Percentiles rank a stretch among this genome's conserved stretches.
Evolutionary conservation across 2,797 vertebrate species (phyloP).

Genomic region (Anisognathus igniventris): DNA sequence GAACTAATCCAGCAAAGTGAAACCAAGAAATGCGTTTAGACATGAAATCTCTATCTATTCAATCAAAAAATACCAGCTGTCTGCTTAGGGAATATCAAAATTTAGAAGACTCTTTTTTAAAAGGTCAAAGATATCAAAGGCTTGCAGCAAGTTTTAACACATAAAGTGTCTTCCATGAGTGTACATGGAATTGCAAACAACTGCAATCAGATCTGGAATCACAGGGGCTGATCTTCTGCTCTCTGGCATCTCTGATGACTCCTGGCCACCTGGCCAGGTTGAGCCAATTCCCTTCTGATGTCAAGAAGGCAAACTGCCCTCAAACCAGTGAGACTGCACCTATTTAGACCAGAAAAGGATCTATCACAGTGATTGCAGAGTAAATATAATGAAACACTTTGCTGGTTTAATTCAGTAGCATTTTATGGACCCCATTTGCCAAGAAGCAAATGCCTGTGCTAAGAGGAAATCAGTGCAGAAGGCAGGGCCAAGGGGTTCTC

Average conservation of each 20-base stretch:
- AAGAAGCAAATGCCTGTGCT: neutral
- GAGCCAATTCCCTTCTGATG: neutral
- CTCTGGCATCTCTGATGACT: neutral
- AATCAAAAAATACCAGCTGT: constrained; percentile 74
- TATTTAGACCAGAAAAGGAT: neutral
- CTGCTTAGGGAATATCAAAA: constrained; percentile 74
- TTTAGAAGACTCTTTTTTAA: constrained; percentile 35
- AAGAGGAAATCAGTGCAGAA: neutral
- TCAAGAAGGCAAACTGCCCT: neutral
- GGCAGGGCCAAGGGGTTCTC: constrained; percentile 5
- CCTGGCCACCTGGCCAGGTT: neutral
- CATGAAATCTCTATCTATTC: constrained; percentile 73
- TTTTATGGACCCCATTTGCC: constrained; percentile 2
- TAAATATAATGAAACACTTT: neutral
- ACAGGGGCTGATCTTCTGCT: neutral
- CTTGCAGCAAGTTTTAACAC: constrained; percentile 62
- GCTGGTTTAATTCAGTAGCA: neutral
- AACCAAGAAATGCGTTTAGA: constrained; percentile 46
- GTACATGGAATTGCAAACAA: constrained; percentile 14
- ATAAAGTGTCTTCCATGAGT: constrained; percentile 49
- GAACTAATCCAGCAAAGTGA: neutral
- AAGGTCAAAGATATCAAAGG: constrained; percentile 77
- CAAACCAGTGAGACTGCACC: neutral
- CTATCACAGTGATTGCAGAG: neutral
- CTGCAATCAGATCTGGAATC: neutral